Percentiles rank a stretch among this genome's conserved stretches.
phyloP scores from a whole-genome alignment of 1,140 invertebrate species.

The Oryctes rhinoceros region DNA sequence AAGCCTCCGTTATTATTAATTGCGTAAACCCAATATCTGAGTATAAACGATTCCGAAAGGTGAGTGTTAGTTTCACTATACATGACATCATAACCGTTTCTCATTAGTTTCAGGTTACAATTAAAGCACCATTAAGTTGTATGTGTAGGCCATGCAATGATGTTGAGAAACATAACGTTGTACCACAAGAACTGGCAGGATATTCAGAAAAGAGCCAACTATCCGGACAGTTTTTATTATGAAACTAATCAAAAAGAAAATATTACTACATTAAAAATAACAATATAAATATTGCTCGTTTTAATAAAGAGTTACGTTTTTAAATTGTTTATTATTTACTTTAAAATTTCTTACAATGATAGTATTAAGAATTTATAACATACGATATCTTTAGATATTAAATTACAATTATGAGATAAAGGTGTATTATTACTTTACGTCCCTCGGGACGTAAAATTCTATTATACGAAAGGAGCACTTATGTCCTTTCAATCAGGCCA shows the following conservation, averaged over 20 bases:
- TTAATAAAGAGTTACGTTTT: no score
- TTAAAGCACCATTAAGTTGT: background rate
- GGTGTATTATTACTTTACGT: no score
- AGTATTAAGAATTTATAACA: no score
- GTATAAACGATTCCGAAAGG: background rate
- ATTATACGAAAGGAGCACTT: no score
- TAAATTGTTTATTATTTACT: no score
- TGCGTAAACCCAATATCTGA: background rate
- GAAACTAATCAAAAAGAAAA: background rate
- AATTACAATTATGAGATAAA: no score
- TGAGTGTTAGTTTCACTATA: background rate
- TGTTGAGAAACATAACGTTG: background rate
- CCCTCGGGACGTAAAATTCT: no score
- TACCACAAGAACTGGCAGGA: background rate
- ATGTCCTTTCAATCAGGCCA: no score
- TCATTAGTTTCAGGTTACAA: background rate
- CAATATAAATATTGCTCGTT: no score
- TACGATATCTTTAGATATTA: no score
- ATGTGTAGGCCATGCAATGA: conserved; percentile 9
- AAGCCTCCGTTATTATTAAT: conserved; percentile 3
- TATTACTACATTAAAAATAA: no score
- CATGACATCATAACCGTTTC: background rate
- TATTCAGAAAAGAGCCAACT: background rate
- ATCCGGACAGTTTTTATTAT: background rate
- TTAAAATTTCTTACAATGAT: no score